phyloP scores from a whole-genome alignment of 53 echinoderm and acorn worm species.

The Actinopyga echinites region DNA sequence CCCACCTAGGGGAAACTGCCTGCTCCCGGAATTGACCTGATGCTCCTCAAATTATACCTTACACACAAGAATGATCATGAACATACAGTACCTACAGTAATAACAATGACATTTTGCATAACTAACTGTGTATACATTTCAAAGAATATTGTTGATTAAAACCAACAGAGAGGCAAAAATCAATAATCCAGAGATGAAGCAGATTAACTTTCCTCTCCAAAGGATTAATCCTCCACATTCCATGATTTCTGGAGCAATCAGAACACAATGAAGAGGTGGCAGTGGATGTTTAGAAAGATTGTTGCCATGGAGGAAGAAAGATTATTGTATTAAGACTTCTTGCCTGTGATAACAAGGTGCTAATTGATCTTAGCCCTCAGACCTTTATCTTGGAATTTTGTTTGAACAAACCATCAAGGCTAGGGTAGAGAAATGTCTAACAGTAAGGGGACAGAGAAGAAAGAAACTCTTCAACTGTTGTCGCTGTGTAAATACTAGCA shows the following conservation, averaged over 20 bases:
- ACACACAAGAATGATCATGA: too few species aligned
- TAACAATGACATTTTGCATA: too few species aligned
- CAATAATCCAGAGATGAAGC: not conserved
- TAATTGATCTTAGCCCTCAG: conserved; percentile 20
- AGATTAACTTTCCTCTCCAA: not conserved
- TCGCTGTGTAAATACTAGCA: too few species aligned
- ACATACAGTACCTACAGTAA: too few species aligned
- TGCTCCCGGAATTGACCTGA: too few species aligned
- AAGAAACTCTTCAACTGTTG: too few species aligned
- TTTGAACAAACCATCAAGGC: not conserved
- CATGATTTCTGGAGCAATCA: not conserved
- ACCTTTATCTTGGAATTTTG: not conserved
- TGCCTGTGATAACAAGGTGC: conserved; percentile 17
- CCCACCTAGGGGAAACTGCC: too few species aligned
- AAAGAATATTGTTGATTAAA: too few species aligned
- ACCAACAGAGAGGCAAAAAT: not conserved
- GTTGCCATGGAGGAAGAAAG: conserved; percentile 27
- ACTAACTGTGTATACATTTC: too few species aligned
- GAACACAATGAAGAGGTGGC: not conserved
- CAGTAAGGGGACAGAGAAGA: too few species aligned
- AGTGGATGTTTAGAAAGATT: not conserved
- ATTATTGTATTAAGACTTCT: conserved; percentile 37
- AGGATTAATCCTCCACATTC: not conserved
- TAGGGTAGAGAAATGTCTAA: not conserved
- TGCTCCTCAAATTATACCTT: too few species aligned